Percentiles rank a stretch among this genome's conserved stretches.
These are phyloP conservation scores for Neofelis nebulosa DNA, from an alignment of 2,113 vertebrate genomes.

Conservation along the genomic window DNA sequence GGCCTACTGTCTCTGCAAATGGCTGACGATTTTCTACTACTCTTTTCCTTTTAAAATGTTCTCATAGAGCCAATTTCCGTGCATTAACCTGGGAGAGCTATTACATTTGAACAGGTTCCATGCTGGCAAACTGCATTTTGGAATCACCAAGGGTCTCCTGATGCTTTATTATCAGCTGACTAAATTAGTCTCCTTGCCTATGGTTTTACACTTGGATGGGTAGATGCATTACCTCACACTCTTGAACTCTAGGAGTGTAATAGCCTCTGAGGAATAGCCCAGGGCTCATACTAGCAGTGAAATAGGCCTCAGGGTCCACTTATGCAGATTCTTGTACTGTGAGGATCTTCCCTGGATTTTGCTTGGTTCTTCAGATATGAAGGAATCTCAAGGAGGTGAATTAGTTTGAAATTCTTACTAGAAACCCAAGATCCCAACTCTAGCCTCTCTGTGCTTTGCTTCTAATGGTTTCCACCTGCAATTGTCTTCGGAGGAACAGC, in stretches of 20 bases:
- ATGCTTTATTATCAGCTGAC: constrained; percentile 34
- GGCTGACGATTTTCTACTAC: constrained; percentile 47
- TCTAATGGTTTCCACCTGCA: background rate
- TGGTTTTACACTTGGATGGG: constrained; percentile 31
- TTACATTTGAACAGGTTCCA: constrained; percentile 35
- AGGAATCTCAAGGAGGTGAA: constrained; percentile 1
- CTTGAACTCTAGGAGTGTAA: background rate
- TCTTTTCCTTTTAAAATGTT: constrained; percentile 47
- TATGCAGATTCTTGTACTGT: background rate
- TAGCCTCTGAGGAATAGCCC: background rate
- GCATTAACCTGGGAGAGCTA: constrained; percentile 49
- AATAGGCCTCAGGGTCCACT: background rate
- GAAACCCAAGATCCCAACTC: background rate
- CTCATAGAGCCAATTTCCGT: constrained; percentile 32
- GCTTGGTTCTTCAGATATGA: background rate
- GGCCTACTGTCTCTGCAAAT: background rate
- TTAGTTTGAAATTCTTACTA: background rate
- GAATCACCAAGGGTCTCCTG: constrained; percentile 40
- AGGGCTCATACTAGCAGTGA: background rate
- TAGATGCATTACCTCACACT: background rate
- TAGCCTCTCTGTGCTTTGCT: background rate
- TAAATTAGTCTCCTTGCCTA: background rate
- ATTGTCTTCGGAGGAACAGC: background rate
- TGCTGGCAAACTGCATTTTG: constrained; percentile 58
- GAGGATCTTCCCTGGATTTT: background rate